These are phyloP conservation scores for Eulacestoma nigropectus DNA, from an alignment of 2,113 vertebrate species.

Conservation along the genomic window DNA sequence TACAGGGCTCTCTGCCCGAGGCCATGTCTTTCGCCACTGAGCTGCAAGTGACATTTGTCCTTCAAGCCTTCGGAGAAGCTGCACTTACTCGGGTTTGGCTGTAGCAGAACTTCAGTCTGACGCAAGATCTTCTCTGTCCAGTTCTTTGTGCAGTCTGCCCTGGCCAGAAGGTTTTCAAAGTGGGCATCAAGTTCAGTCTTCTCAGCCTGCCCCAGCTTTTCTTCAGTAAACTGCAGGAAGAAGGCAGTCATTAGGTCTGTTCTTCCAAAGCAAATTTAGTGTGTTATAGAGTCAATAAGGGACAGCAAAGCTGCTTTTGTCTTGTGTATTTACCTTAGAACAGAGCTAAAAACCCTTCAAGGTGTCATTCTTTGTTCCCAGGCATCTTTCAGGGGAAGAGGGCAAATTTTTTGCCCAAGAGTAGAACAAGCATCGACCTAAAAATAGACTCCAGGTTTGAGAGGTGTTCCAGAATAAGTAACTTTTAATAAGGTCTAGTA, in stretches of 20 bases:
- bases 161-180: constrained; percentile 87
- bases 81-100: constrained; percentile 91
- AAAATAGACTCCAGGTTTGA: neutral
- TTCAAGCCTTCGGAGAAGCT: neutral
- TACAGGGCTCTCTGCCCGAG: neutral
- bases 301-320: neutral
- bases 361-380: neutral
- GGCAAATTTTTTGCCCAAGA: neutral
- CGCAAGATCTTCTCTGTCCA: constrained; percentile 93
- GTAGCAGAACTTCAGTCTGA: constrained; percentile 89
- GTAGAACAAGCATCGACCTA: neutral
- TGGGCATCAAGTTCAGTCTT: constrained; percentile 90
- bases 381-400: neutral
- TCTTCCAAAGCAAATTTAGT: neutral
- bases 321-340: neutral
- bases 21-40: neutral
- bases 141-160: constrained; percentile 90
- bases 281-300: neutral
- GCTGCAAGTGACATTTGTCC: neutral
- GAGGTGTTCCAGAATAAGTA: neutral
- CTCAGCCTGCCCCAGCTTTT: constrained; percentile 92
- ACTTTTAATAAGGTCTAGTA: neutral
- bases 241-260: neutral
- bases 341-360: neutral
- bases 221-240: constrained; percentile 87